Evolutionary conservation across 1,140 invertebrate genomes (phyloP), one percentile per base, ranked within the genome.

Genomic region (Bombus cullumanus): DNA sequence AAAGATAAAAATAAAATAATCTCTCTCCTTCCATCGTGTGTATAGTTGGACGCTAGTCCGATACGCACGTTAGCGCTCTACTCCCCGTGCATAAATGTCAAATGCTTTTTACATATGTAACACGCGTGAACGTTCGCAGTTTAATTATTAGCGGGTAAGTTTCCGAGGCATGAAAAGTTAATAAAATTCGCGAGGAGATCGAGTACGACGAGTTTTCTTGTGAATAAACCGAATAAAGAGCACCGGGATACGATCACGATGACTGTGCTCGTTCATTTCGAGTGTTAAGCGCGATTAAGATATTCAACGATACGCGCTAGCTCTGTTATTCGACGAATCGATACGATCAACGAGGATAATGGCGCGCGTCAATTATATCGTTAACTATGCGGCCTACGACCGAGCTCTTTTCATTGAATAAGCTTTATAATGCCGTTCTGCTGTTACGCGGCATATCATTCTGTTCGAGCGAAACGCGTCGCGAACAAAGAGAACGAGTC

Each of bases 311-410:
- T 89, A 88, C 64, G 41, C 62, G 43, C 57, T 68, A 72, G 74
- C 80, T 66, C 71, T 77, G 68, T 88, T 85, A 81, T 88, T 88
- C 83, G 43, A 59, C 69, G 83, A 68, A 84, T 62, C 47, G 82
- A 85, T 72, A 59, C 62, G 87, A 85, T 81, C 86, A 34, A 71
- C 66, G 37, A 31, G 75, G 73, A 75, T 68, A 81, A 69, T 74
- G 41, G 64, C 75, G 37, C 64, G 53, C 66, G 73, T 89, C 84
- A 82, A 89, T 89, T 89, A 89, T 83, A 77, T 74, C 78, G 78
- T 76, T 64, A 84, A 66, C 39, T 59, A 62, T 31, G 53, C 84
- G 41, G 68, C 57, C 83, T 47, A 66, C 76, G 71, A 64, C 9
- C 41, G 59, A 31, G 62, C 2, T 10, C 8, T n/a, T 72, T 47